Percentiles rank a stretch among this genome's conserved stretches.
Conservation (phyloP, 1,140 invertebrate genomes). For the Tetragnatha versicolor region DNA sequence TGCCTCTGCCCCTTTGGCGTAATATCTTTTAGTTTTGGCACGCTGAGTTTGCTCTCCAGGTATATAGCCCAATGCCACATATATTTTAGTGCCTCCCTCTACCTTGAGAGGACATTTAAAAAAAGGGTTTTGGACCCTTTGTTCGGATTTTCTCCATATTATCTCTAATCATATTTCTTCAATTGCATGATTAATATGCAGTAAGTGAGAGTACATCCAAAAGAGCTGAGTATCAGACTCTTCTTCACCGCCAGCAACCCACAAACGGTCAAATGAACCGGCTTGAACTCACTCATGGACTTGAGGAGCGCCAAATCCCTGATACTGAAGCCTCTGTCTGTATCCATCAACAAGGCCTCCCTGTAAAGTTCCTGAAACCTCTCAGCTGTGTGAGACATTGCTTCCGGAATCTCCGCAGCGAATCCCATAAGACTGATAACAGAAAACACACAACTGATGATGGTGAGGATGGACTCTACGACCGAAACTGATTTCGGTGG, state of each 20-base stretch:
- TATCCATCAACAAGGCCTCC: background rate
- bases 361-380: background rate
- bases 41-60: too few species aligned
- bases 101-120: too few species aligned
- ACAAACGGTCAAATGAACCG: background rate
- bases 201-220: background rate
- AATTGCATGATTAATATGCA: constrained; percentile 22
- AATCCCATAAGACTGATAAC: background rate
- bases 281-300: background rate
- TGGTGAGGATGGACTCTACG: background rate
- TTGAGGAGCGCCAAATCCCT: background rate
- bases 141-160: too few species aligned
- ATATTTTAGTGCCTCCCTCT: too few species aligned
- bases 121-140: too few species aligned
- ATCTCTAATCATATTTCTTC: background rate
- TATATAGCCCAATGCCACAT: too few species aligned
- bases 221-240: background rate
- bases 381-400: background rate
- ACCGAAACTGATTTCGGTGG: background rate
- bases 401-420: background rate
- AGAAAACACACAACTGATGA: background rate
- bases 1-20: too few species aligned
- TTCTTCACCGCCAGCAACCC: background rate
- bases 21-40: too few species aligned
- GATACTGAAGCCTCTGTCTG: background rate